Base-by-base conservation (phyloP, 1,140 invertebrate species). In the Eumeta japonica region DNA sequence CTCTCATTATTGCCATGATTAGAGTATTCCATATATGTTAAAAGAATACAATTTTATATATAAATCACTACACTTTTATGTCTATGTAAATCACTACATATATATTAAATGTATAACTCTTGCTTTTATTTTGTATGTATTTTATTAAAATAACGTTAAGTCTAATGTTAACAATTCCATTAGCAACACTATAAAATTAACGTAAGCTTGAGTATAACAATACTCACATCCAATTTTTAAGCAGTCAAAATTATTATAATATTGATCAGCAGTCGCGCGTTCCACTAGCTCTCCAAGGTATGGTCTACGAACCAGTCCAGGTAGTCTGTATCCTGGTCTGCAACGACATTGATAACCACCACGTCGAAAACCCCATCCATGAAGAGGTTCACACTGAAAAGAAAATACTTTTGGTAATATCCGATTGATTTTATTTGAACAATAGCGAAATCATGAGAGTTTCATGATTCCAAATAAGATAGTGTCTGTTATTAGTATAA, bases 321-420 rank as follows among this genome's bases (percentile, higher is more conserved):
- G 95, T 40, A 96, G 79, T 44, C 95, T 81, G 58, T 79, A 92
- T 2, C 94, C 91, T 3, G 95, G 94, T 50, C 84, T 81, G 77
- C 95, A 98, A 46, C 92, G 80, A 68, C 92, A 98, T 62, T 97
- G 92, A 74, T 98, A 98, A 14, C 93, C 95, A 38, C 95, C 95
- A 58, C 95, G 81, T 45, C 92, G 78, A 59, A 95, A 96, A 18
- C 95, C 96, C 86, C 89, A 98, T 3, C 95, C 95, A 62, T 95
- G 87, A 14, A 98, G 67, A 0, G 95, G 95, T 76, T 98, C 95
- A 78, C 96, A 98, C 88, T 94, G 57, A 30, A 75, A 78, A 48
- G 43, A 48, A 33, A 28, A 36, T n/a, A n/a, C n/a, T n/a, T n/a
- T n/a, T n/a, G n/a, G n/a, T n/a, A n/a, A n/a, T n/a, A n/a, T n/a